Conservation (phyloP, 2,113 vertebrate genomes). For the Spheniscus mendiculus region DNA sequence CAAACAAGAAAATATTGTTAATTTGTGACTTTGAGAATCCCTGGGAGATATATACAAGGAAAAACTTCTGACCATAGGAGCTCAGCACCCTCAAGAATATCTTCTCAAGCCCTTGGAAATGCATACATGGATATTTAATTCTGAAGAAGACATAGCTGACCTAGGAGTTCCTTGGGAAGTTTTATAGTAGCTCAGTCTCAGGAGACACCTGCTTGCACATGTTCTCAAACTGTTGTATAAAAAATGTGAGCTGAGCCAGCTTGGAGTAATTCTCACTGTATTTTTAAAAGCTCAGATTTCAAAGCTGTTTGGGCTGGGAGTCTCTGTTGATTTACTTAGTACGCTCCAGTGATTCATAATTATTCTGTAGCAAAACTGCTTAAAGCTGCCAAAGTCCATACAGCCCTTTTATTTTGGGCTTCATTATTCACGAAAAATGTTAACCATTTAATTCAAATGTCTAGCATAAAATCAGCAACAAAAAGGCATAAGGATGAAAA, state of each 20-base stretch:
- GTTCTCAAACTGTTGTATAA: background rate
- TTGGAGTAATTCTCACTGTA: background rate
- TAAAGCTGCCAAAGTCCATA: background rate
- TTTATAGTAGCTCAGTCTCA: background rate
- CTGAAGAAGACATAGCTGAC: background rate
- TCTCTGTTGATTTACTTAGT: background rate
- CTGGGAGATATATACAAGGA: background rate
- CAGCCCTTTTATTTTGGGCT: background rate
- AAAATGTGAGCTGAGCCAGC: background rate
- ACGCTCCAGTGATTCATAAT: background rate
- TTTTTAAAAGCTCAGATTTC: background rate
- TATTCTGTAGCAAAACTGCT: background rate
- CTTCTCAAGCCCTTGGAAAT: background rate
- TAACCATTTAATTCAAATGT: background rate
- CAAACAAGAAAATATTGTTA: background rate
- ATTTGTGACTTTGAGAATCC: background rate
- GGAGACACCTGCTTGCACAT: background rate
- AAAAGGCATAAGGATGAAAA: background rate
- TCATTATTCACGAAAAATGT: background rate
- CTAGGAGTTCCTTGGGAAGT: background rate
- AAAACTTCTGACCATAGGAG: background rate
- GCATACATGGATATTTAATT: background rate
- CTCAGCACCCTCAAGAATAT: background rate
- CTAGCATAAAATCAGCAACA: background rate
- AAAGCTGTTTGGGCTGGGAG: background rate